Conservation (phyloP, 37 sponge, comb jelly and placozoan genomes). For the Tethya wilhelma region DNA sequence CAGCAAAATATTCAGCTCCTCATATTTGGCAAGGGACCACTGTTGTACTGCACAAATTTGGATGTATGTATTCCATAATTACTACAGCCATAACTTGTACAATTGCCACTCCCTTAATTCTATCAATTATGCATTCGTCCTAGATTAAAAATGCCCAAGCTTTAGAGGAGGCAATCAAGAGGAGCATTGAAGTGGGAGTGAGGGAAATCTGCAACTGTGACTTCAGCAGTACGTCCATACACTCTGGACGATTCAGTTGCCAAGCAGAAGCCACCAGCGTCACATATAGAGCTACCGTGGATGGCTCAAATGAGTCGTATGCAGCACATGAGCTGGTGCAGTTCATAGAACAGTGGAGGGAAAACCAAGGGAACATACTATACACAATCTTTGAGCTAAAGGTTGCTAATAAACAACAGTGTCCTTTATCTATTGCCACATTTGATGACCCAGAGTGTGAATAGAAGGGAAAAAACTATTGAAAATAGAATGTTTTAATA, state of each 20-base stretch:
- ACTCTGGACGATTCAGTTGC: slow-evolving; percentile 10
- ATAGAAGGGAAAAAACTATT: too few relatives aligned
- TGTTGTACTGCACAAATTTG: neutral
- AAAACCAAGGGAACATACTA: neutral
- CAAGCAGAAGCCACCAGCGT: neutral
- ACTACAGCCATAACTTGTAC: too few relatives aligned
- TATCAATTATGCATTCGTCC: too few relatives aligned
- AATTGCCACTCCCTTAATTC: too few relatives aligned
- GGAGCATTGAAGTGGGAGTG: neutral
- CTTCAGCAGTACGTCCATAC: neutral
- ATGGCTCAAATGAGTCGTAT: neutral
- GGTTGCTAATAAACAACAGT: neutral
- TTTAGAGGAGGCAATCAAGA: neutral
- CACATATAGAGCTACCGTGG: neutral
- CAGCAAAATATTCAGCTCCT: neutral
- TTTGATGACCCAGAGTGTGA: slow-evolving; percentile 3
- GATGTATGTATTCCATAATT: too few relatives aligned
- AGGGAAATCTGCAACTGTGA: slow-evolving; percentile 9
- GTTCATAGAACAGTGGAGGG: neutral
- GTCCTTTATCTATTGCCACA: neutral
- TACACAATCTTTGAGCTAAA: neutral
- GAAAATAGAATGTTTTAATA: too few relatives aligned
- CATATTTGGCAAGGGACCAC: neutral
- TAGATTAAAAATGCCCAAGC: too few relatives aligned
- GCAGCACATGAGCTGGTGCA: neutral